Conservation (phyloP, 2,113 vertebrate species). For the Arenaria interpres region DNA sequence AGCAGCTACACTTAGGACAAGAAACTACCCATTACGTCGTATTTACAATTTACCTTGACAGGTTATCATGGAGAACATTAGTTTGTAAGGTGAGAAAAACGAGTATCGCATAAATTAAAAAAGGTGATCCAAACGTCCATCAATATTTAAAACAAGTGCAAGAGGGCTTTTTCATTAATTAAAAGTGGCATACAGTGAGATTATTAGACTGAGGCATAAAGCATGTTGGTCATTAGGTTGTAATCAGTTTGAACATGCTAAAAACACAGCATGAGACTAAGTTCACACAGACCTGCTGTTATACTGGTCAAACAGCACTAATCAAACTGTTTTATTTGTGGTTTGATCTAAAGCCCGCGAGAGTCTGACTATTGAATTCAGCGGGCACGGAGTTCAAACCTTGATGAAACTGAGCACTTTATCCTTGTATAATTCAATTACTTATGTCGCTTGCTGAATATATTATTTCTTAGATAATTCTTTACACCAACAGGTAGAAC, state of each 20-base stretch:
- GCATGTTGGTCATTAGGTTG: neutral
- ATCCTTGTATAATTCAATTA: neutral
- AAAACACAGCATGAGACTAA: neutral
- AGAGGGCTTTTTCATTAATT: neutral
- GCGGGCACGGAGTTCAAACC: neutral
- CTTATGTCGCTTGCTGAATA: neutral
- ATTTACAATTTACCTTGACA: neutral
- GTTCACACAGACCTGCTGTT: neutral
- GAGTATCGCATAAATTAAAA: neutral
- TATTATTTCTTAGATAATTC: neutral
- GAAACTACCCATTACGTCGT: neutral
- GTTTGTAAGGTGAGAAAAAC: neutral
- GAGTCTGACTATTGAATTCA: neutral
- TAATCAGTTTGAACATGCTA: neutral
- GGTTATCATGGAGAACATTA: neutral
- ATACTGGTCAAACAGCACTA: neutral
- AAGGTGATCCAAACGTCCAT: neutral
- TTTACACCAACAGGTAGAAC: neutral
- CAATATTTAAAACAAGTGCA: neutral
- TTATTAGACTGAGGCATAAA: neutral
- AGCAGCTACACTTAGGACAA: neutral
- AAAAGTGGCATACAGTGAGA: neutral
- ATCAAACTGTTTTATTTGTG: constrained; percentile 16
- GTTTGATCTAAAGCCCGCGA: constrained; percentile 4
- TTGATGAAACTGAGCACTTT: neutral